A percentile compares a stretch with the other conserved stretches of the same genome.
Conservation (phyloP, 2,113 vertebrate genomes). For the Calonectris borealis region DNA sequence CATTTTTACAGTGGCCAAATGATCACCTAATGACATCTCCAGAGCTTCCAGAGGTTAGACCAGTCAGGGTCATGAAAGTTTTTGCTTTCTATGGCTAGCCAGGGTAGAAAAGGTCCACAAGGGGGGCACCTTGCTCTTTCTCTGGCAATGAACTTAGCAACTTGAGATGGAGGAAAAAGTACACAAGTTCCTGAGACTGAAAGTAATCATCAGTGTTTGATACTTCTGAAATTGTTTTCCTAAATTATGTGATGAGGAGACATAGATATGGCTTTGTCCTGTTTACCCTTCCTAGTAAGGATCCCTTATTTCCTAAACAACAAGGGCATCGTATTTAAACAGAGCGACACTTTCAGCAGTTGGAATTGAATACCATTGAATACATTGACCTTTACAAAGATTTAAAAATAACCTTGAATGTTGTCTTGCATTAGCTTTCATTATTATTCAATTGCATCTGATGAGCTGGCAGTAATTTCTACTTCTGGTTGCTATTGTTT, state of each 20-base stretch:
- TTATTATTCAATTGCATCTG: constrained; percentile 53
- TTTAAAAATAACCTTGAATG: constrained; percentile 54
- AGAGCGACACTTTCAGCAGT: background rate
- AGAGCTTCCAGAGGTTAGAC: background rate
- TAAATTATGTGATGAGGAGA: background rate
- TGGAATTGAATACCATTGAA: constrained; percentile 38
- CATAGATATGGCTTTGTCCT: background rate
- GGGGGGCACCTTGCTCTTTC: background rate
- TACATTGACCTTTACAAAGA: constrained; percentile 58
- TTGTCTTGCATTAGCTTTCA: constrained; percentile 52
- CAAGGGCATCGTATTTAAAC: constrained; percentile 25
- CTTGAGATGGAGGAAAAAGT: background rate
- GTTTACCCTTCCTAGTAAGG: background rate
- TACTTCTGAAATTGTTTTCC: background rate
- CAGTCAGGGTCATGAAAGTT: fast-evolving
- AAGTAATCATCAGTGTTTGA: background rate
- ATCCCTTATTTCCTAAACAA: constrained; percentile 15
- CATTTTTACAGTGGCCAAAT: background rate
- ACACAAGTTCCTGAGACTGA: background rate
- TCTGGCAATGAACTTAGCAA: background rate
- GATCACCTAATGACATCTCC: background rate
- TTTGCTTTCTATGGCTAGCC: background rate
- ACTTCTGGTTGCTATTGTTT: constrained; percentile 51
- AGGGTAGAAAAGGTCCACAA: background rate
- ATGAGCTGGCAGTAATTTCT: constrained; percentile 54